A percentile compares a stretch with the other conserved stretches of the same genome.
These are phyloP conservation scores for Trichonephila inaurata DNA, from an alignment of 1,140 invertebrate species.

Conservation along the genomic window DNA sequence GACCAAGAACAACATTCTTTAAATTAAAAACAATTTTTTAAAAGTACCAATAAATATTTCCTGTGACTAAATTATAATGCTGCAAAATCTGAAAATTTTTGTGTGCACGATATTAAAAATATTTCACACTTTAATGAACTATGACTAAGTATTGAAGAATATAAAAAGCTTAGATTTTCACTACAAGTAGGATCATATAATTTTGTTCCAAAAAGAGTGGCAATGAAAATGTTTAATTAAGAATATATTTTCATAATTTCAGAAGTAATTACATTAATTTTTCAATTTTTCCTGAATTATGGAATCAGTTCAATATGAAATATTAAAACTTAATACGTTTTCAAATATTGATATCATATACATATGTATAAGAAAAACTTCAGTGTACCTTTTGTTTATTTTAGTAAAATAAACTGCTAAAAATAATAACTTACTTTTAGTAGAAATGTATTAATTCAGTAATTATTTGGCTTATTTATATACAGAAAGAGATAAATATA, in stretches of 20 bases:
- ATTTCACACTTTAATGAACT: not conserved
- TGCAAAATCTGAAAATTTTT: not conserved
- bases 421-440: not conserved
- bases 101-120: constrained; percentile 16
- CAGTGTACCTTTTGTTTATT: not conserved
- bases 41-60: too few relatives aligned
- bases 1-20: too few relatives aligned
- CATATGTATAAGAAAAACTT: not conserved
- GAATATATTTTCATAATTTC: not conserved
- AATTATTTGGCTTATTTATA: not conserved
- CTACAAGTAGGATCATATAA: not conserved
- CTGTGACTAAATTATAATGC: not conserved
- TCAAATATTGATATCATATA: not conserved
- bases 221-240: not conserved
- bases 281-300: not conserved
- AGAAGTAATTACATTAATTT: not conserved
- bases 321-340: not conserved
- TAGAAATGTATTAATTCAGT: not conserved
- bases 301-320: not conserved
- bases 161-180: not conserved
- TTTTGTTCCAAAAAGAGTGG: not conserved
- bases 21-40: too few relatives aligned
- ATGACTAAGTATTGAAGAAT: too few relatives aligned
- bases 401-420: not conserved
- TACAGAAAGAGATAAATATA: not conserved